Conservation (phyloP, 2,797 vertebrate species). For the Stomatorhinus walkeri region DNA sequence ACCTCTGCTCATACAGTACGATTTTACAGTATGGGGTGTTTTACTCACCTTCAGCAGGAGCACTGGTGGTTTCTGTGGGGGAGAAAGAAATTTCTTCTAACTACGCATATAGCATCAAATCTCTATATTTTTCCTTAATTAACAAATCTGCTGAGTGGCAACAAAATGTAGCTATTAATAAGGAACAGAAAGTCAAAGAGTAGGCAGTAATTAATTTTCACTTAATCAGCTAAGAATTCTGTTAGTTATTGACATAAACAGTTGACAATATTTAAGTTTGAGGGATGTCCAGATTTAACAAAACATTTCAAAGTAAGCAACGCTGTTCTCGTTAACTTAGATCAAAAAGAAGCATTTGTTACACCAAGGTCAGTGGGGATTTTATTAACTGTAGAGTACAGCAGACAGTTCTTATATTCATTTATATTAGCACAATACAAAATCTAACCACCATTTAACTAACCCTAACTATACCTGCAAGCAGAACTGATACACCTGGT, state of each 20-base stretch:
- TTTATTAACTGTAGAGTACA: not conserved
- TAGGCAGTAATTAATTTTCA: not conserved
- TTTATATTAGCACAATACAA: not conserved
- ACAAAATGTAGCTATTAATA: not conserved
- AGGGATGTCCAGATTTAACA: not conserved
- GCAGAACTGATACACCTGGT: not conserved
- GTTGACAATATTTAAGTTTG: not conserved
- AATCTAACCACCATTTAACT: not conserved
- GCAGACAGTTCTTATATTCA: not conserved
- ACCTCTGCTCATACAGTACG: not conserved
- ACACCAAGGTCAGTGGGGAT: not conserved
- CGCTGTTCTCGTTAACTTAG: not conserved
- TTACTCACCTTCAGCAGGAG: slow-evolving; percentile 65
- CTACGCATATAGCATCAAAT: not conserved
- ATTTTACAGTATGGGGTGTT: slow-evolving; percentile 5
- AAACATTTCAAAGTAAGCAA: not conserved
- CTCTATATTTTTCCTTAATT: not conserved
- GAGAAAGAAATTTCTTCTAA: slow-evolving; percentile 29
- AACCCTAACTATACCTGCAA: not conserved
- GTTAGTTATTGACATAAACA: not conserved
- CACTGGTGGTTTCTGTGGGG: slow-evolving; percentile 55
- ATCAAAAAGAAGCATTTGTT: not conserved
- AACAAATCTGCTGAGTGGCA: not conserved
- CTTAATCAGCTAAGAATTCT: not conserved
- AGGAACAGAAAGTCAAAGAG: not conserved